phyloP scores from a whole-genome alignment of 1,140 invertebrate genomes.

The Ephestia elutella region DNA sequence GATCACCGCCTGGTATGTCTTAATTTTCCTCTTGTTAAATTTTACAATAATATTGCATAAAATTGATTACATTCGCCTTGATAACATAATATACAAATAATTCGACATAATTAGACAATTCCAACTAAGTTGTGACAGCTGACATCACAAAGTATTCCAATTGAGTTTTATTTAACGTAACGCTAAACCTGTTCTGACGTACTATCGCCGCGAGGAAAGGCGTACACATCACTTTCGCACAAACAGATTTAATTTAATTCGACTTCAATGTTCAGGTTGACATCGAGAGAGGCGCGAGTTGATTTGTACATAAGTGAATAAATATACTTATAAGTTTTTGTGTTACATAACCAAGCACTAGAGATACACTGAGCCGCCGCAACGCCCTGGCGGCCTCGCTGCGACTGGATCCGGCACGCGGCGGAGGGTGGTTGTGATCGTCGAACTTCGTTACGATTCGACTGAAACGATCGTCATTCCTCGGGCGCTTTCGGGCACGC shows the following conservation, averaged over 20 bases:
- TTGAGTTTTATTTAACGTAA: slow-evolving; percentile 42
- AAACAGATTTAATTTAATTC: slow-evolving; percentile 16
- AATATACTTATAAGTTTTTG: slow-evolving; percentile 71
- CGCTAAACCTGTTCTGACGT: slow-evolving; percentile 61
- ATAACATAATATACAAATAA: slow-evolving; percentile 18
- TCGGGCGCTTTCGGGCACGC: slow-evolving; percentile 62
- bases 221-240: slow-evolving; percentile 65
- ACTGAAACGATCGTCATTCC: slow-evolving; percentile 61
- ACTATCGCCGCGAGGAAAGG: slow-evolving; percentile 54
- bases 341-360: slow-evolving; percentile 69
- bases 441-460: slow-evolving; percentile 66
- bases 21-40: background rate
- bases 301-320: slow-evolving; percentile 38
- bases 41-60: background rate
- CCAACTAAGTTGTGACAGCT: background rate
- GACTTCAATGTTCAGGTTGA: background rate
- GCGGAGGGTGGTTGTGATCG: slow-evolving; percentile 60
- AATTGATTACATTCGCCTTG: slow-evolving; percentile 20
- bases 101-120: background rate
- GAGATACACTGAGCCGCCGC: slow-evolving; percentile 53
- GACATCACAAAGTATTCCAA: slow-evolving; percentile 8
- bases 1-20: background rate
- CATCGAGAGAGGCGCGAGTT: slow-evolving; percentile 20
- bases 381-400: slow-evolving; percentile 65
- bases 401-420: slow-evolving; percentile 66